Evolutionary conservation across 2,113 vertebrate species (phyloP).

Genomic region (Astur gentilis): DNA sequence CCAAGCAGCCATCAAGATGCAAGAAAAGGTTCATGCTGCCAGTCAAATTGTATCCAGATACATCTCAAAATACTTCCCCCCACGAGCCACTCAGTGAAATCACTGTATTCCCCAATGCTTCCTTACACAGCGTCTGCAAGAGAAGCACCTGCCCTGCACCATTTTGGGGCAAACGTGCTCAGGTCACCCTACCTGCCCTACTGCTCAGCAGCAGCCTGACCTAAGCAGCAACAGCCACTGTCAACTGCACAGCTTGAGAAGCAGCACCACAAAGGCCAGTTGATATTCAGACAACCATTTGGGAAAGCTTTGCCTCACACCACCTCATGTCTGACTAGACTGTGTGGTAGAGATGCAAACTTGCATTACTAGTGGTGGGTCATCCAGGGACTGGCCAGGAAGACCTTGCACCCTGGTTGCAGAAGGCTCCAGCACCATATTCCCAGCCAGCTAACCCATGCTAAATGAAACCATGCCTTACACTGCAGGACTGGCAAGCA

Average conservation of each 20-base stretch:
- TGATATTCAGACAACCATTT: not conserved
- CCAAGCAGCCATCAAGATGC: not conserved
- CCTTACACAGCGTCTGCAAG: not conserved
- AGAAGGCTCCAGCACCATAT: not conserved
- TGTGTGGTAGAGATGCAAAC: not conserved
- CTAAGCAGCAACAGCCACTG: not conserved
- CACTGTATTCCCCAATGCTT: not conserved
- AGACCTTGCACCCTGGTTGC: not conserved
- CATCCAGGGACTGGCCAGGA: fast-evolving
- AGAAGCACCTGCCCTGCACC: fast-evolving
- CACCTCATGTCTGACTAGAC: not conserved
- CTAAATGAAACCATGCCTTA: not conserved
- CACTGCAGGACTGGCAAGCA: not conserved
- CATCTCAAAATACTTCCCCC: not conserved
- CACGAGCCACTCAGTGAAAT: not conserved
- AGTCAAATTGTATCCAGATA: not conserved
- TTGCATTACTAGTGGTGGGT: not conserved
- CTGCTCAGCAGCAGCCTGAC: not conserved
- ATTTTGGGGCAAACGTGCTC: not conserved
- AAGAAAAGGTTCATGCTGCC: not conserved
- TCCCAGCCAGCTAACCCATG: not conserved
- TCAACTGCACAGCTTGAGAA: not conserved
- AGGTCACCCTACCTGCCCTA: not conserved
- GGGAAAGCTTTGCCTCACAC: not conserved
- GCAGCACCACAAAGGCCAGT: not conserved